Evolutionary conservation across 1,140 invertebrate species (phyloP), one percentile per base, ranked within the genome.

Genomic region (Hypsibius dujardini): DNA sequence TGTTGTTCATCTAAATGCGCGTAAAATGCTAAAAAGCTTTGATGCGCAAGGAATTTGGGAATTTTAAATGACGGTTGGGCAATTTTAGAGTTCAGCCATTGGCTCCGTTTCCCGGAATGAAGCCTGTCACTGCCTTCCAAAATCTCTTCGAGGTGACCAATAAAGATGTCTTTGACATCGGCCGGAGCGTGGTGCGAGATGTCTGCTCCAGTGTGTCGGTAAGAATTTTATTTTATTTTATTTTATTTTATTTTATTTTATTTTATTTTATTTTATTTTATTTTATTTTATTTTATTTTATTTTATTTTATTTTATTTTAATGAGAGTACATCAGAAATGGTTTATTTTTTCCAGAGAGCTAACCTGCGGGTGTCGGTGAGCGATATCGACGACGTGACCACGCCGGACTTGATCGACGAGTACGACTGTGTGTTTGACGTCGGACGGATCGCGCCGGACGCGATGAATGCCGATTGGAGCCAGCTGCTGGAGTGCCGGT

Each of bases 331-430:
- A 12, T 3, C 7, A 3, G 12, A 12, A 7, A 7, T 15, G 12
- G 42, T 42, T 67, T 15, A 12, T 67, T 67, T 42, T 42, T 42
- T 56, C 7, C 50, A 67, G 62, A 7, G 12, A 45, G 62, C 62
- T 7, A 67, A 67, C 42, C 42, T 67, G 62, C 12, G 62, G 12
- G 62, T 67, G 62, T 42, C 12, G 45, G 62, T 67, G 12, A 12
- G 45, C 12, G 62, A 67, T 42, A 67, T 67, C 42, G 62, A 67
- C 62, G 62, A 67, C 62, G 62, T 67, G 7, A 67, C 62, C 62
- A 0, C 12, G 7, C 62, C 62, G 12, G 62, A 67, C 45, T 42
- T 67, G 12, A 67, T 67, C 42, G 62, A 67, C 62, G 62, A 67
- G 42, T 67, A 15, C 62, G 62, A 67, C 3, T 67, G 62, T 42